Evolutionary conservation across 2,888 invertebrate genomes (phyloP), one percentile per base, ranked within the genome.

Genomic region (Chalcosyrphus nemorum): DNA sequence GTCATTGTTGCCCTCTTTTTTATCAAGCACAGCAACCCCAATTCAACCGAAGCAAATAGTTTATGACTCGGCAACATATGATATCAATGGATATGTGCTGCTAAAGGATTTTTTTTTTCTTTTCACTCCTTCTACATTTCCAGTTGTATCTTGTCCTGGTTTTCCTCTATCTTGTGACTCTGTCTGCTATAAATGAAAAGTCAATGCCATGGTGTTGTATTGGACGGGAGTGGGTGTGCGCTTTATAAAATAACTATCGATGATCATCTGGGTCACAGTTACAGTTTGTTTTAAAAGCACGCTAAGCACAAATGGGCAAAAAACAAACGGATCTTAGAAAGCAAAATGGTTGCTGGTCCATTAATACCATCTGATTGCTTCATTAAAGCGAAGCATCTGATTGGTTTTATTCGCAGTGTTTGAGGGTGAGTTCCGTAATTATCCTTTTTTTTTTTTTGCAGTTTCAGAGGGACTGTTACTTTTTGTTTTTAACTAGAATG

Each of bases 51-150:
- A 45, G 65, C 63, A 80, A 84, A 84, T 84, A 84, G 84, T 80
- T 84, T 84, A 80, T 80, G 80, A 65, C 41, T 61, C 52, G 65
- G 80, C 74, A 80, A 50, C 84, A 84, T 75, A 70, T 84, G 84
- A 84, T 54, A 52, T 68, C 84, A 80, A 84, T 74, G 78, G 72
- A 68, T 54, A 52, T 68, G 66, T 54, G 21, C 45, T 65, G 74
- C 45, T 54, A 43, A 29, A 43, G 21, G 41, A 38, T 41, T 35
- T 45, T 13, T 4, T 24, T 4, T 4, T 4, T 24, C 54, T 27
- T 15, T 4, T 24, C 24, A 24, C 24, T 24, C 54, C 41, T 15
- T 11, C 21, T 32, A 1, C 19, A 45, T 19, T 19, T 45, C 19
- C 7, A 24, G 24, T 4, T 24, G 19, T 9, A 19, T 5, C 11